Evolutionary conservation across 2,888 invertebrate genomes (phyloP).

Genomic region (Cryptops parisi): DNA sequence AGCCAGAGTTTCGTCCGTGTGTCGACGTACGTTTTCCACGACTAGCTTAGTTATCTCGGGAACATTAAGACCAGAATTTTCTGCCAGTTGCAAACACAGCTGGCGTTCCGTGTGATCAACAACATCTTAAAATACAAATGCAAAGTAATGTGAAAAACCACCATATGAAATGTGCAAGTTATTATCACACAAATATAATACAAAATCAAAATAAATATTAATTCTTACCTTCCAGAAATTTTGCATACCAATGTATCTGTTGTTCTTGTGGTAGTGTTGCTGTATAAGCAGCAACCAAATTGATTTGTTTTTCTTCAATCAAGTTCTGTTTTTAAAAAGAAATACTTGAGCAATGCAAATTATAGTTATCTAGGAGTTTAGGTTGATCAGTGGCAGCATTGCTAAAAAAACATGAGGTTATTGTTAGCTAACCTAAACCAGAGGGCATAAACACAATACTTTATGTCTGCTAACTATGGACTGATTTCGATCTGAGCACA

Average conservation of each 20-base stretch:
- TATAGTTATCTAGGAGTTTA: no score
- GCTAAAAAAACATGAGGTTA: no score
- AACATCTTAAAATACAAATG: constrained; percentile 25
- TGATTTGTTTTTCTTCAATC: constrained; percentile 56
- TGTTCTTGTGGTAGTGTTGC: constrained; percentile 54
- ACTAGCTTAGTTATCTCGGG: constrained; percentile 66
- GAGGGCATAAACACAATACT: no score
- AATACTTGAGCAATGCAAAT: not conserved
- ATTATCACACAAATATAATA: not conserved
- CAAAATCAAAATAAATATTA: not conserved
- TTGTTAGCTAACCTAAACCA: no score
- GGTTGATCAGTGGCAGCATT: no score
- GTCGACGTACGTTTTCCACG: constrained; percentile 52
- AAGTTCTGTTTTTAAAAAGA: constrained; percentile 40
- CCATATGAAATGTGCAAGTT: not conserved
- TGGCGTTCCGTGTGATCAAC: constrained; percentile 29
- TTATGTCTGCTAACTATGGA: no score
- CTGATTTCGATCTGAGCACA: no score
- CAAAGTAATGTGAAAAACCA: not conserved
- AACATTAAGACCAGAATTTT: constrained; percentile 59
- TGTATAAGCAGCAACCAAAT: constrained; percentile 70
- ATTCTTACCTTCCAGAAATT: constrained; percentile 32
- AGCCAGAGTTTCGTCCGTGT: not conserved
- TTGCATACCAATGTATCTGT: constrained; percentile 37
- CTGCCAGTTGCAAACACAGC: constrained; percentile 25